phyloP scores from a whole-genome alignment of 2,797 vertebrate genomes.

The Zenarchopterus dispar region DNA sequence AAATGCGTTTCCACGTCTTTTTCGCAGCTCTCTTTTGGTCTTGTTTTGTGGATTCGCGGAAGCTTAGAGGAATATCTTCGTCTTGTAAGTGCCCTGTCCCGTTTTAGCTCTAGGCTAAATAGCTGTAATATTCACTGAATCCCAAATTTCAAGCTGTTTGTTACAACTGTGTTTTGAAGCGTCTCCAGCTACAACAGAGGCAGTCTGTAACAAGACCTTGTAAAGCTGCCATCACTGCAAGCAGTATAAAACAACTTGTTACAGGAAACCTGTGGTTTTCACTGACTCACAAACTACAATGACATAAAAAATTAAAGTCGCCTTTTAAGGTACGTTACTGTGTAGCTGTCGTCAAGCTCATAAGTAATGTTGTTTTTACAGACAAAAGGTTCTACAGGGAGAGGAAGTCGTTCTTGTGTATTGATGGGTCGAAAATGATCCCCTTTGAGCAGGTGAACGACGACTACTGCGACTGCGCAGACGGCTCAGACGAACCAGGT shows the following conservation, averaged over 20 bases:
- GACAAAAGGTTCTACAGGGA: slow-evolving; percentile 82
- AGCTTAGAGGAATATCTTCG: slow-evolving; percentile 80
- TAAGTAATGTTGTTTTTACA: slow-evolving; percentile 27
- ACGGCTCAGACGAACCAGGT: slow-evolving; percentile 83
- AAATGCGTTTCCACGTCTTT: slow-evolving; percentile 66
- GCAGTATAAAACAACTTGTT: neutral
- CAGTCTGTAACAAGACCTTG: neutral
- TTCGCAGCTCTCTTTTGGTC: slow-evolving; percentile 55
- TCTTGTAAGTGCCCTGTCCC: slow-evolving; percentile 74
- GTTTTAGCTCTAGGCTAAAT: slow-evolving; percentile 46
- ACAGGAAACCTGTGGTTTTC: neutral
- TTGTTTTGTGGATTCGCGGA: slow-evolving; percentile 66
- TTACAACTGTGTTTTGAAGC: too few relatives aligned
- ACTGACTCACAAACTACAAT: neutral
- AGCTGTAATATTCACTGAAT: neutral
- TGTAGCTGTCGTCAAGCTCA: neutral
- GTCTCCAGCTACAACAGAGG: neutral
- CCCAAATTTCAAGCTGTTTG: too few relatives aligned
- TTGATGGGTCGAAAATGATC: slow-evolving; percentile 80
- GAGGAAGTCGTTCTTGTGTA: slow-evolving; percentile 78
- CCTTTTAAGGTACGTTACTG: neutral
- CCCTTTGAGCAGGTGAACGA: slow-evolving; percentile 82
- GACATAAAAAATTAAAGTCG: neutral
- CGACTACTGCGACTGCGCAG: slow-evolving; percentile 81
- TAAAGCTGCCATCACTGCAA: neutral